Evolutionary conservation across 64 coral and sea anemone species (phyloP), one percentile per base, ranked within the genome.

Genomic region (Montipora efflorescens): DNA sequence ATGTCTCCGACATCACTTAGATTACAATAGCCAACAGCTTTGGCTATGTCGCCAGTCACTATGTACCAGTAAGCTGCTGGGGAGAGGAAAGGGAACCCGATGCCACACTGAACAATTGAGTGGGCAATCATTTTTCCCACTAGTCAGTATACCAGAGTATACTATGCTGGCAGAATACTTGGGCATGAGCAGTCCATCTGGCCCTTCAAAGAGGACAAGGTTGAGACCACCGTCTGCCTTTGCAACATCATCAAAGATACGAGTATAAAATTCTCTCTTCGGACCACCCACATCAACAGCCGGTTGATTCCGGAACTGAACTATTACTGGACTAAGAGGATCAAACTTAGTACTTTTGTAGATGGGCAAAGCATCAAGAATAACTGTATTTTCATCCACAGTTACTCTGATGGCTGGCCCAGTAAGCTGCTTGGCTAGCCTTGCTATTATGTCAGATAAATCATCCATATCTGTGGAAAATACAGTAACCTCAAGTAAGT

Each of bases 41-140:
- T 91, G 48, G 58, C 10, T 8, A 91, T 77, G 71, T 91, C 89
- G 14, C 75, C 89, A 80, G 76, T 25, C 2, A 67, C 48, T 16
- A 91, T 43, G 77, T 91, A 91, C 89, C 89, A 91, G 77, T 80
- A 91, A 22, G 51, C 62, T 20, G 62, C 52, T 80, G 89, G 90
- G n/a, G 79, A 81, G 15, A 91, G 25, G 48, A 23, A 19, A 4
- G 58, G 28, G 10, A 91, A 23, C 48, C 90, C 90, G 73, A 92
- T 67, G 8, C 64, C 64, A 73, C 78, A 68, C 14, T 92, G 90
- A 14, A 82, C 66, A 74, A 92, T 75, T 25, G 79, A 67, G 75
- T 92, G 79, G 1, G 47, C 90, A 48, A 83, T 52, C 28, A 57
- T 69, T 50, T 28, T 72, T 1, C 90, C 90, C 47, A 51, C 47